Evolutionary conservation across 2,888 invertebrate species (phyloP).

Genomic region (Ormyrus nitidulus): DNA sequence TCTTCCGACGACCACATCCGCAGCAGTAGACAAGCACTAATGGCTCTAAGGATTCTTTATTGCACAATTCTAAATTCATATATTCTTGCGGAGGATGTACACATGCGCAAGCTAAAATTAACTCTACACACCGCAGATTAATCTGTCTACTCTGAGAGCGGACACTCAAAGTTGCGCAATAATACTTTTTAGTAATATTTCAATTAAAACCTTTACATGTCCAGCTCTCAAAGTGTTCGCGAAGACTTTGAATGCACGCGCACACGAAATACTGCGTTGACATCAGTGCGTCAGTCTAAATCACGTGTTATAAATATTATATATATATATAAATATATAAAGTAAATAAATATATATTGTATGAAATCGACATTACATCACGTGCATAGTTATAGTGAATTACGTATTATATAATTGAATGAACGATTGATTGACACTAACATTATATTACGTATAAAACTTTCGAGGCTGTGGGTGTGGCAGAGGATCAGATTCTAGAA

Average conservation of each 20-base stretch:
- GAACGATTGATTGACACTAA: constrained; percentile 51
- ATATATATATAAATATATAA: constrained; percentile 55
- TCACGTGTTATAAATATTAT: constrained; percentile 58
- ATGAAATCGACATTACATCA: constrained; percentile 42
- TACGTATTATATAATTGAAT: constrained; percentile 34
- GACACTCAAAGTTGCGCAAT: background rate
- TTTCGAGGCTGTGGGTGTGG: constrained; percentile 70
- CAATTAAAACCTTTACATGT: background rate
- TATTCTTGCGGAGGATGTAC: constrained; percentile 39
- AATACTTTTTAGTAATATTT: no score
- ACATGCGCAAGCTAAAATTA: background rate
- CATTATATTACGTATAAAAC: constrained; percentile 61
- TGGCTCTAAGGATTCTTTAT: constrained; percentile 68
- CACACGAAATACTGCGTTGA: constrained; percentile 33
- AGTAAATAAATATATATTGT: constrained; percentile 58
- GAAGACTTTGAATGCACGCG: constrained; percentile 32
- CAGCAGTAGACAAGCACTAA: constrained; percentile 68
- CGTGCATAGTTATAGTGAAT: constrained; percentile 55
- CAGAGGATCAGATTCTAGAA: constrained; percentile 53
- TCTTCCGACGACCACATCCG: constrained; percentile 63
- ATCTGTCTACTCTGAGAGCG: constrained; percentile 3
- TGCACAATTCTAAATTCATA: constrained; percentile 71
- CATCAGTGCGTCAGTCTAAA: constrained; percentile 42
- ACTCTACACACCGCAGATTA: background rate
- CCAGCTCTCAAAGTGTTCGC: constrained; percentile 26